A percentile compares a stretch with the other conserved stretches of the same genome.
These are phyloP conservation scores for Cuniculus paca DNA, from an alignment of 2,797 vertebrate genomes.

Conservation along the genomic window DNA sequence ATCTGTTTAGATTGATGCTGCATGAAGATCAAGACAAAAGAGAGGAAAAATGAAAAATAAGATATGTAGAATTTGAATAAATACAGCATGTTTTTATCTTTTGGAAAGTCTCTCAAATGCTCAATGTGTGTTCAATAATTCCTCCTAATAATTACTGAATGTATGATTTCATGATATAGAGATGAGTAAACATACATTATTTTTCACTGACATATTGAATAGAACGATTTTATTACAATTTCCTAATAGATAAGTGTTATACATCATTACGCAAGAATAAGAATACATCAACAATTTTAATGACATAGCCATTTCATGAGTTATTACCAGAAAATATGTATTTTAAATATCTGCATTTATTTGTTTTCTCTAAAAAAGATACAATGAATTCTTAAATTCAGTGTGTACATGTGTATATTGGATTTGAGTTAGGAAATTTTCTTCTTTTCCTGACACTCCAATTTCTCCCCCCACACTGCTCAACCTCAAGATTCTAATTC, in stretches of 20 bases:
- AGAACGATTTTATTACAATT: conserved; percentile 65
- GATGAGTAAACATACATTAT: conserved; percentile 1
- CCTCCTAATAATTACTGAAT: not conserved
- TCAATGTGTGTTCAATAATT: not conserved
- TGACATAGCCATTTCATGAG: conserved; percentile 38
- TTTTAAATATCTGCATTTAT: conserved; percentile 36
- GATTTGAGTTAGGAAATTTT: not conserved
- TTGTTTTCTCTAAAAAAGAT: conserved; percentile 20
- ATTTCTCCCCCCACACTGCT: not conserved
- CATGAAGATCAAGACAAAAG: not conserved
- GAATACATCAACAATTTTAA: conserved; percentile 66
- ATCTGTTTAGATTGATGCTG: not conserved
- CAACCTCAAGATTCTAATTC: not conserved
- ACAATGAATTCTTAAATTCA: not conserved
- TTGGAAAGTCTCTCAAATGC: not conserved
- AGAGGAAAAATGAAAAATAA: not conserved
- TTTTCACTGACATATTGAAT: conserved; percentile 17
- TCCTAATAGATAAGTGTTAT: conserved; percentile 53
- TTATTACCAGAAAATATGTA: conserved; percentile 30
- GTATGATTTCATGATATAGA: not conserved
- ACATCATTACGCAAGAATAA: conserved; percentile 56
- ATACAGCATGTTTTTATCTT: not conserved
- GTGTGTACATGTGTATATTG: not conserved
- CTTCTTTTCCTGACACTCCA: not conserved
- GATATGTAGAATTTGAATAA: not conserved